phyloP scores from a whole-genome alignment of 2,113 vertebrate species.

The Dicentrarchus labrax region DNA sequence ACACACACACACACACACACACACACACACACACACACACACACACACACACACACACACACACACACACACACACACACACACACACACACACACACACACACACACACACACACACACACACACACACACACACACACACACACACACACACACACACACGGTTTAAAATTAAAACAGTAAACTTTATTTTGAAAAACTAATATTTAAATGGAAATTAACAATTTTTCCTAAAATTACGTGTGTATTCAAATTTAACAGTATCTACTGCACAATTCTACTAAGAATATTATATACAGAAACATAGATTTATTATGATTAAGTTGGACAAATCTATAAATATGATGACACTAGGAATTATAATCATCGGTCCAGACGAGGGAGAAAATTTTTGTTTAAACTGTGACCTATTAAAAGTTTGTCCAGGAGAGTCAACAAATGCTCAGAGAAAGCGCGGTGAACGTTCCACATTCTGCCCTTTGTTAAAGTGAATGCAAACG shows the following conservation, averaged over 20 bases:
- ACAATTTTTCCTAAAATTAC: not conserved
- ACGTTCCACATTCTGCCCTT: slow-evolving; percentile 79
- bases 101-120: no score
- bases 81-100: no score
- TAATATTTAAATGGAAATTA: not conserved
- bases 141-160: no score
- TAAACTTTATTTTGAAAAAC: not conserved
- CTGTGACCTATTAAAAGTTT: slow-evolving; percentile 48
- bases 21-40: no score
- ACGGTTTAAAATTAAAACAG: no score
- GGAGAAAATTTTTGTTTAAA: slow-evolving; percentile 33
- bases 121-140: no score
- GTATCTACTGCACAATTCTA: not conserved
- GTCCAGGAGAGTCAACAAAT: slow-evolving; percentile 45
- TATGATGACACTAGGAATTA: not conserved
- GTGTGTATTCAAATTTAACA: not conserved
- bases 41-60: no score
- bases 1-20: no score
- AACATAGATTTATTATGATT: not conserved
- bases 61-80: no score
- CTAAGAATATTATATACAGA: no score
- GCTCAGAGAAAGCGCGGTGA: slow-evolving; percentile 61
- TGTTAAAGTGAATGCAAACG: slow-evolving; percentile 77
- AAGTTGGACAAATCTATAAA: not conserved
- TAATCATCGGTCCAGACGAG: not conserved